phyloP scores from a whole-genome alignment of 2,113 vertebrate species.

The Ursus arctos region DNA sequence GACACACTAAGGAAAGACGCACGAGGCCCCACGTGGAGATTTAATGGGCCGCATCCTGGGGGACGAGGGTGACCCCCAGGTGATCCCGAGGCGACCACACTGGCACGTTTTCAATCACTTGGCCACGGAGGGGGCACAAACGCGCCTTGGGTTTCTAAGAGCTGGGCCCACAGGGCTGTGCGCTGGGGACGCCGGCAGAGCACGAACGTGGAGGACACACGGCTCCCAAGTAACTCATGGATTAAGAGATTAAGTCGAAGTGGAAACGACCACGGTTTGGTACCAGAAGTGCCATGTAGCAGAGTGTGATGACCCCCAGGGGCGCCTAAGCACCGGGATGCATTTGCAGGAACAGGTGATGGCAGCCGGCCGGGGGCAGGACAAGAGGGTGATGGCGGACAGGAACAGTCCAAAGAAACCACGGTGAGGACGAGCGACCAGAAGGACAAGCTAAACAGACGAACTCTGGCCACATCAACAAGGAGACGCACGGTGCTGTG shows the following conservation, averaged over 20 bases:
- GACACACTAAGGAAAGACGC: not conserved
- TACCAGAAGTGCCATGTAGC: not conserved
- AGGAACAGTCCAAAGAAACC: not conserved
- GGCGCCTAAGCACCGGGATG: not conserved
- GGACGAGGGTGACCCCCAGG: not conserved
- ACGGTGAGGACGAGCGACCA: not conserved
- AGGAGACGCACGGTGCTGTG: not conserved
- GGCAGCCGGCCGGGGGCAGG: not conserved
- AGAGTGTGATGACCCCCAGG: not conserved
- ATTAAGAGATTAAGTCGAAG: too few relatives aligned
- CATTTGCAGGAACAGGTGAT: not conserved
- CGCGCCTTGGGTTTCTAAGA: not conserved
- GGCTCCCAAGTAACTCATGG: fast-evolving
- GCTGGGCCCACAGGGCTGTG: not conserved
- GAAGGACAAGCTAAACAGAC: not conserved
- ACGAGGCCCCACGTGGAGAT: not conserved
- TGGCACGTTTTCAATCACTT: not conserved
- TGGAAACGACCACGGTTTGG: not conserved
- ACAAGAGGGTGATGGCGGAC: not conserved
- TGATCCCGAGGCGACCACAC: not conserved
- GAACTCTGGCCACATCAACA: not conserved
- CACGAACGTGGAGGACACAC: not conserved
- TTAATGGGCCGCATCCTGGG: not conserved
- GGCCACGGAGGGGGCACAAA: not conserved
- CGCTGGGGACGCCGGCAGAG: not conserved